Evolutionary conservation across 2,888 invertebrate species (phyloP), one percentile per base, ranked within the genome.

Genomic region (Pyrgus malvae): DNA sequence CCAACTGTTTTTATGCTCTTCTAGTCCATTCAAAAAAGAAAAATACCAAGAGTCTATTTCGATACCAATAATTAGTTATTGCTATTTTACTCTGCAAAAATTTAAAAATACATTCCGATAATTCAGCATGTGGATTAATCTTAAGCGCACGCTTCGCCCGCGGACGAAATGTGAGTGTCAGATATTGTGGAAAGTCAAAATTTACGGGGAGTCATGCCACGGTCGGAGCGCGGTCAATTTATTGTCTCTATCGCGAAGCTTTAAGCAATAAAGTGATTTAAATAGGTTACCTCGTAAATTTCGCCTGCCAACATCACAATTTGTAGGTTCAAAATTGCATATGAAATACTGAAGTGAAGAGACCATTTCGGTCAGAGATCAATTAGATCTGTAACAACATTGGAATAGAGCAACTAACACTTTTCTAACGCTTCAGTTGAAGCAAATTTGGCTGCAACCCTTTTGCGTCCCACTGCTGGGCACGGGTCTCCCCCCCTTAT

Each of bases 121-220:
- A 41, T 41, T 31, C 5, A 59, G 68, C 64, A 70, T 69, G 66
- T 66, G 72, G 72, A 74, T 80, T 76, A 74, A 79, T 79, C 74
- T 75, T 61, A 62, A 55, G 68, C 58, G 65, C 81, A 82, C 80
- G 83, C 74, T 77, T 78, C 56, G 81, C 83, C 82, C 45, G 69
- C 67, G 77, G 72, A 67, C 62, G 69, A 69, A 66, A 67, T 68
- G 71, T 59, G 55, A 60, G 44, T 59, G 62, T 59, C 68, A 66
- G 78, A 78, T 79, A 75, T 67, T 69, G 66, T 67, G 66, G 64
- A 71, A 77, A 75, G 69, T 72, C 70, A 58, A 79, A 85, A 85
- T 84, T 82, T 83, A 86, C 77, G 74, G 71, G 72, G 69, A 66
- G 66, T 72, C 71, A 74, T 71, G 75, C 66, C 70, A 69, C 67